Evolutionary conservation across 2,888 invertebrate genomes (phyloP).

Genomic region (Psococerastis gibbosa): DNA sequence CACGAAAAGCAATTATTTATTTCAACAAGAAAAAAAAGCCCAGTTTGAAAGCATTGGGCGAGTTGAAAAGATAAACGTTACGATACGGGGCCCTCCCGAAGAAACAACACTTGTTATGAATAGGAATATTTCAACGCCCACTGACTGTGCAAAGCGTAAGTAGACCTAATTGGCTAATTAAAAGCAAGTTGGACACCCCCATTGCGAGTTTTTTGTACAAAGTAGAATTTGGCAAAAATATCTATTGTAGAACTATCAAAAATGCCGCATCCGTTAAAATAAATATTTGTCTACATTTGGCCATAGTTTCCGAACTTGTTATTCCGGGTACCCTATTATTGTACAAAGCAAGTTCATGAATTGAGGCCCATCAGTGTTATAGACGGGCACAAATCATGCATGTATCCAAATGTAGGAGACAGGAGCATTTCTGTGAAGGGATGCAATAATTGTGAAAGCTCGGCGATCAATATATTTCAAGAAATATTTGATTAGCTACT

Average conservation of each 20-base stretch:
- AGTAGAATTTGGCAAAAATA: background rate
- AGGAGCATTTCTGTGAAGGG: too few species aligned
- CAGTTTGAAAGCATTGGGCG: constrained; percentile 58
- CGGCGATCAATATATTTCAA: too few species aligned
- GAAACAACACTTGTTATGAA: constrained; percentile 72
- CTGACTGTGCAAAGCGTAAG: constrained; percentile 77
- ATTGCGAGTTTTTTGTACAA: constrained; percentile 2
- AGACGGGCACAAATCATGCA: too few species aligned
- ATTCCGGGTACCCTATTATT: too few species aligned
- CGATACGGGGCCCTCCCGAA: constrained; percentile 54
- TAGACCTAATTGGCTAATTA: constrained; percentile 16
- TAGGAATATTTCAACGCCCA: constrained; percentile 76
- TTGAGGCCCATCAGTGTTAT: too few species aligned
- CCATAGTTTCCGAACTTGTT: too few species aligned
- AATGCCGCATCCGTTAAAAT: constrained; percentile 5
- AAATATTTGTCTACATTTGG: constrained; percentile 9
- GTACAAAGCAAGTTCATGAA: too few species aligned
- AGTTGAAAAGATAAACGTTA: constrained; percentile 79
- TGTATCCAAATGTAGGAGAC: too few species aligned
- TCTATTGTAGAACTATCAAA: too few species aligned
- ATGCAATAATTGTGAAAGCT: too few species aligned
- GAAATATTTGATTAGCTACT: too few species aligned
- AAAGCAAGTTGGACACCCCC: background rate
- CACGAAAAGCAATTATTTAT: constrained; percentile 46
- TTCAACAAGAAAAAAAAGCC: constrained; percentile 52